Percentiles rank a stretch among this genome's conserved stretches.
Evolutionary conservation across 2,797 vertebrate species (phyloP).

Genomic region (Dicrostonyx torquatus): DNA sequence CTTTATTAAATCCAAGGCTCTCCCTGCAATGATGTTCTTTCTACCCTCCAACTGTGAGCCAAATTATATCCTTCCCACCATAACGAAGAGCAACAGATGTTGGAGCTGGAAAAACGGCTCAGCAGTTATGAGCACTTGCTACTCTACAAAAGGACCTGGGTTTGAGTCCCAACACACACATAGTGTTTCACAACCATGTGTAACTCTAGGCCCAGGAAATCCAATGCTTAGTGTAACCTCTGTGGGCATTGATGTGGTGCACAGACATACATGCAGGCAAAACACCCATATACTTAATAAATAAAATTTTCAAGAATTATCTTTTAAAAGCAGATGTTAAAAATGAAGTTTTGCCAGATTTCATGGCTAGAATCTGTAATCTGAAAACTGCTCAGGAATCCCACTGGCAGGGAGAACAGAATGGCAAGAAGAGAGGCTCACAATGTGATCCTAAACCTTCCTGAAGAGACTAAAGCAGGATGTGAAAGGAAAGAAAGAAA

Average conservation of each 20-base stretch:
- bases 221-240: not conserved
- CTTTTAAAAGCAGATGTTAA: not conserved
- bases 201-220: not conserved
- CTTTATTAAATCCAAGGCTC: not conserved
- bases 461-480: not conserved
- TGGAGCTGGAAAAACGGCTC: not conserved
- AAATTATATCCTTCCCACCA: not conserved
- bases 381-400: conserved; percentile 8
- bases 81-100: not conserved
- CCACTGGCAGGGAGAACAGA: not conserved
- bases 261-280: not conserved
- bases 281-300: not conserved
- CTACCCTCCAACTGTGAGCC: not conserved
- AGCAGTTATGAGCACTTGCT: not conserved
- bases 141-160: not conserved
- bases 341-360: not conserved
- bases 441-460: not conserved
- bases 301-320: not conserved
- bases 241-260: too few species aligned
- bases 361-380: not conserved
- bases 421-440: not conserved
- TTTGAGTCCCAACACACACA: not conserved
- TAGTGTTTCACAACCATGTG: not conserved
- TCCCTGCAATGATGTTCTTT: not conserved
- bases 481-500: not conserved